phyloP scores from a whole-genome alignment of 2,113 vertebrate species.

The Lepus europaeus region DNA sequence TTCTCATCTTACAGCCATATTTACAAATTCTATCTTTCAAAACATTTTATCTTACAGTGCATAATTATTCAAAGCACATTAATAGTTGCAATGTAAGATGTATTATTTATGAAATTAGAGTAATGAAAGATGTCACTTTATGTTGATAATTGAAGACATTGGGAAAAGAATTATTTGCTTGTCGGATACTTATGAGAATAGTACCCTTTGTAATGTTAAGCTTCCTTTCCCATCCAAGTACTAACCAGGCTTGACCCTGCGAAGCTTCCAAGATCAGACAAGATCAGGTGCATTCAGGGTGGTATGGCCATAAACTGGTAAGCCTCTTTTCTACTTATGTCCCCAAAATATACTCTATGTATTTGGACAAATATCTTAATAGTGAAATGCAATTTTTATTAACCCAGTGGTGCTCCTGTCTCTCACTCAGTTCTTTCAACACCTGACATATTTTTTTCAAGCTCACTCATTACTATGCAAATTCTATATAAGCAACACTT shows the following conservation, averaged over 20 bases:
- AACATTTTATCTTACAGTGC: not conserved
- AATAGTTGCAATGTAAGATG: constrained; percentile 11
- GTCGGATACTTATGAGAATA: not conserved
- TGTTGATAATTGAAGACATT: not conserved
- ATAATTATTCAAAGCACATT: not conserved
- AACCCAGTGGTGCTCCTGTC: constrained; percentile 14
- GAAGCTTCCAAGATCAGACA: no score
- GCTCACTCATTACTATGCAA: constrained; percentile 43
- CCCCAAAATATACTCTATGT: not conserved
- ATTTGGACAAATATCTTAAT: not conserved
- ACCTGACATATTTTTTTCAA: constrained; percentile 59
- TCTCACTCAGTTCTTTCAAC: constrained; percentile 6
- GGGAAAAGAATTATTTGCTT: not conserved
- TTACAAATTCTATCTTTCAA: constrained; percentile 12
- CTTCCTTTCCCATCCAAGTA: not conserved
- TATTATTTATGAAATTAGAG: not conserved
- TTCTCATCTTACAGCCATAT: not conserved
- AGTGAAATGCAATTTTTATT: constrained; percentile 38
- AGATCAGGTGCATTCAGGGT: no score
- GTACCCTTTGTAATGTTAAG: not conserved
- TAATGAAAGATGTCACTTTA: not conserved
- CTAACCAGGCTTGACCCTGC: no score
- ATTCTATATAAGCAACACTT: constrained; percentile 42
- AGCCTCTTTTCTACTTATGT: not conserved
- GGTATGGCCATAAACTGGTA: no score